Evolutionary conservation across 2,113 vertebrate genomes (phyloP).

Genomic region (Chaenogobius annularis): DNA sequence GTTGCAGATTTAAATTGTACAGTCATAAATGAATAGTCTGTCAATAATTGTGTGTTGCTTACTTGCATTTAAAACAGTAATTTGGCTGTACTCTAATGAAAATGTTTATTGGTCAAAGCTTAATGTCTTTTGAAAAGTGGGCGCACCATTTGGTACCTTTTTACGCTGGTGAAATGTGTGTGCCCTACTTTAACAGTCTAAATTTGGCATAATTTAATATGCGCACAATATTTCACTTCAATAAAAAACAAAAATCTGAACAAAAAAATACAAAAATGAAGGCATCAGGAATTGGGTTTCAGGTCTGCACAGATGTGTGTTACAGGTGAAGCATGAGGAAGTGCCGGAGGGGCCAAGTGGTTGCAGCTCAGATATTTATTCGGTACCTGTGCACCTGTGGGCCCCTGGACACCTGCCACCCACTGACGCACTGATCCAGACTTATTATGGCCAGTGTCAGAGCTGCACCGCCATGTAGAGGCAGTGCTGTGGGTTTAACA

Average conservation of each 20-base stretch:
- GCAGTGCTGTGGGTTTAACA: slow-evolving; percentile 16
- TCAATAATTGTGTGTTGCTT: background rate
- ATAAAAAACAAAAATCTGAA: background rate
- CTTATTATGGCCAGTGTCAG: slow-evolving; percentile 52
- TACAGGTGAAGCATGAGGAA: slow-evolving; percentile 38
- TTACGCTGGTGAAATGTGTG: background rate
- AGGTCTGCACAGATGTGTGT: slow-evolving; percentile 12
- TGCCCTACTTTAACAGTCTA: slow-evolving; percentile 2
- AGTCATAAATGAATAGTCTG: too few relatives aligned
- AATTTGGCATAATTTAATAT: slow-evolving; percentile 2
- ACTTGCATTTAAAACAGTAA: background rate
- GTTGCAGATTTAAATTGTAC: too few relatives aligned
- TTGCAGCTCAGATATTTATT: slow-evolving; percentile 56
- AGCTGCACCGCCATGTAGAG: slow-evolving; percentile 32
- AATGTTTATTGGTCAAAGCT: background rate
- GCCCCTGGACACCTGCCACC: slow-evolving; percentile 49
- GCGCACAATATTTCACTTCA: background rate
- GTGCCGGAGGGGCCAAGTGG: slow-evolving; percentile 47
- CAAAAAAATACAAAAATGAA: slow-evolving; percentile 5
- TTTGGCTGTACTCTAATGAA: background rate
- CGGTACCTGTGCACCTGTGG: slow-evolving; percentile 34
- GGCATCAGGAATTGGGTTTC: background rate
- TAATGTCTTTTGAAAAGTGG: background rate
- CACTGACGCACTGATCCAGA: slow-evolving; percentile 42
- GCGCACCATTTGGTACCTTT: background rate